Percentiles rank a stretch among this genome's conserved stretches.
These are phyloP conservation scores for Agrotis puta DNA, from an alignment of 2,888 invertebrate species.

Conservation along the genomic window DNA sequence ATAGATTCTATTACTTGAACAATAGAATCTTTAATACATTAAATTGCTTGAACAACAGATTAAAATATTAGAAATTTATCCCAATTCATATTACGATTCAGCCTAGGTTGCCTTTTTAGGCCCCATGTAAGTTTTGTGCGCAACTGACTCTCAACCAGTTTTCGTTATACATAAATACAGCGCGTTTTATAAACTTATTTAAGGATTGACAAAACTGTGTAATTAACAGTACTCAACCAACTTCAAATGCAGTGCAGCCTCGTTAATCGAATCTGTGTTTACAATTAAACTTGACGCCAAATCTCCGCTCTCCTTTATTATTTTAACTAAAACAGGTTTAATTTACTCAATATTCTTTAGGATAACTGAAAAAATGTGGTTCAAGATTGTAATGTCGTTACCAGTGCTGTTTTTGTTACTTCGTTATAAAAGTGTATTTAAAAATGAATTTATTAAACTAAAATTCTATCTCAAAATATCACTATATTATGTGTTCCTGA, in stretches of 20 bases:
- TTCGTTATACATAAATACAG: neutral
- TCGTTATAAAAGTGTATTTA: conserved; percentile 22
- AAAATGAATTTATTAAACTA: conserved; percentile 23
- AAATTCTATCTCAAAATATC: conserved; percentile 33
- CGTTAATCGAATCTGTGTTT: conserved; percentile 15
- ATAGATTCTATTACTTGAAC: too few relatives aligned
- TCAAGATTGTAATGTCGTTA: conserved; percentile 23
- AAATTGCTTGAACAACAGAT: too few relatives aligned
- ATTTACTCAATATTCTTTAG: neutral
- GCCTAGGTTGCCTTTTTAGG: neutral
- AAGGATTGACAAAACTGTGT: conserved; percentile 11
- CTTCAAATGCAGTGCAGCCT: conserved; percentile 16
- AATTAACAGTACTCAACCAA: conserved; percentile 18
- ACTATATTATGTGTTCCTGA: conserved; percentile 26
- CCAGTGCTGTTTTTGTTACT: conserved; percentile 22
- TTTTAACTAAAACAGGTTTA: conserved; percentile 11
- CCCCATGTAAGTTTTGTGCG: neutral
- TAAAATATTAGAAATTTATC: too few relatives aligned
- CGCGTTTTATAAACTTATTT: conserved; percentile 26
- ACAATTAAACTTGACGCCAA: conserved; percentile 6
- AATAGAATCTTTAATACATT: too few relatives aligned
- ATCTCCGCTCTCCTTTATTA: conserved; percentile 10
- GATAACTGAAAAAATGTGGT: conserved; percentile 14
- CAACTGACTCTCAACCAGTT: conserved; percentile 26
- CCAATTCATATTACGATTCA: too few relatives aligned